Conservation (phyloP, 2,888 invertebrate genomes). For the Aquatica leii region DNA sequence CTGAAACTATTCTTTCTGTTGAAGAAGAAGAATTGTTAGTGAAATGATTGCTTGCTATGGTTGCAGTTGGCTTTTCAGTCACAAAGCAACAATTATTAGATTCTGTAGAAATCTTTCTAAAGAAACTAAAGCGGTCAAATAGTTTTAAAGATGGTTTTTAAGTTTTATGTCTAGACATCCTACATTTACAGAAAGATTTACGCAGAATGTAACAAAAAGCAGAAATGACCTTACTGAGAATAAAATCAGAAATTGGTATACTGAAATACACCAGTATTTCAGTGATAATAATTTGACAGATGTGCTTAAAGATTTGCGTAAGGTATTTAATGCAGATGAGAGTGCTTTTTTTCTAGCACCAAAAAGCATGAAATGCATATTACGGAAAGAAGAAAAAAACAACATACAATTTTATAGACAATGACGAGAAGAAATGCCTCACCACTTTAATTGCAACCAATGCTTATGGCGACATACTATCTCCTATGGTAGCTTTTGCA, state of each 20-base stretch:
- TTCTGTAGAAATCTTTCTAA: neutral
- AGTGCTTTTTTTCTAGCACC: conserved; percentile 53
- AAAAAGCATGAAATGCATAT: conserved; percentile 50
- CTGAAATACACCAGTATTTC: conserved; percentile 46
- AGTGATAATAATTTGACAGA: conserved; percentile 39
- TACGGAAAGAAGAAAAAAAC: conserved; percentile 48
- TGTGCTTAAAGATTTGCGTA: conserved; percentile 42
- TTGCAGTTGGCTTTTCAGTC: too few species aligned
- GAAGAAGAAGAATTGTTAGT: conserved; percentile 4
- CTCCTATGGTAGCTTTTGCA: conserved; percentile 45
- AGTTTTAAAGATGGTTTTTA: neutral
- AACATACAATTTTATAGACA: conserved; percentile 40
- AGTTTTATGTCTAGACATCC: too few species aligned
- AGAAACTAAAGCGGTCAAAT: neutral
- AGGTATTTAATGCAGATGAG: conserved; percentile 54
- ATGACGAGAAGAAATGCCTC: conserved; percentile 49
- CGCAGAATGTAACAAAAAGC: too few species aligned
- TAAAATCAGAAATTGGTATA: conserved; percentile 49
- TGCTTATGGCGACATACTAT: conserved; percentile 41
- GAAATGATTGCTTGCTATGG: too few species aligned
- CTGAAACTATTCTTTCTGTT: neutral
- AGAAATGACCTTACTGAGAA: too few species aligned
- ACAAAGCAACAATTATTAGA: neutral
- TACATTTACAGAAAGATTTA: too few species aligned
- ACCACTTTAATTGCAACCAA: conserved; percentile 44